Evolutionary conservation across 2,888 invertebrate species (phyloP).

Genomic region (Cephus runcator): DNA sequence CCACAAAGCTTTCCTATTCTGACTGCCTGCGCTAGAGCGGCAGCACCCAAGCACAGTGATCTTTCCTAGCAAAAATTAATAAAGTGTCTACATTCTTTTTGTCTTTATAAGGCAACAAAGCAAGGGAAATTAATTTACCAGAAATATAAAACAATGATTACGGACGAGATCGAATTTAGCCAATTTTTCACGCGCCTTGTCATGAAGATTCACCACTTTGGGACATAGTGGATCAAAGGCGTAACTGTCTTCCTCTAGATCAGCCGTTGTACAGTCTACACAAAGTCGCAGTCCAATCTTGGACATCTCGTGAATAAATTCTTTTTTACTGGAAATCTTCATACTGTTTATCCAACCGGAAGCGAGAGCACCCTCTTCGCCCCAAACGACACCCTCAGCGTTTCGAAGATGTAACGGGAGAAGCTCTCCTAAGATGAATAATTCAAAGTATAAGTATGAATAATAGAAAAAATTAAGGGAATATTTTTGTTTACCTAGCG

Average conservation of each 20-base stretch:
- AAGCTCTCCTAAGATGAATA: slow-evolving; percentile 69
- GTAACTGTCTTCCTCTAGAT: slow-evolving; percentile 63
- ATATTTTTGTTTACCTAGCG: slow-evolving; percentile 60
- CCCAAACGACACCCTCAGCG: slow-evolving; percentile 75
- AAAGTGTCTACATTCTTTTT: not conserved
- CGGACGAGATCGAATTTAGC: slow-evolving; percentile 70
- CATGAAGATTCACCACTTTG: slow-evolving; percentile 71
- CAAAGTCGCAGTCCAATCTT: slow-evolving; percentile 66
- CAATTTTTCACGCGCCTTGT: slow-evolving; percentile 68
- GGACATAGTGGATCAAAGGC: slow-evolving; percentile 72
- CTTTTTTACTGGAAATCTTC: slow-evolving; percentile 70
- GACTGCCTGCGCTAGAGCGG: slow-evolving; percentile 78
- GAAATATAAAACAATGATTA: slow-evolving; percentile 69
- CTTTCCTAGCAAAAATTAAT: slow-evolving; percentile 71
- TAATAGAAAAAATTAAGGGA: not conserved
- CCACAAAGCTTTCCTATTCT: slow-evolving; percentile 75
- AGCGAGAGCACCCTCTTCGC: slow-evolving; percentile 68
- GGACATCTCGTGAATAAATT: slow-evolving; percentile 66
- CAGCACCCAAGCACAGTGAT: slow-evolving; percentile 84
- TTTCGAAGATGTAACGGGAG: slow-evolving; percentile 76
- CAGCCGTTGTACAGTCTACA: slow-evolving; percentile 50
- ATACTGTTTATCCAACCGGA: slow-evolving; percentile 86
- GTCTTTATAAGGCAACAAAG: not conserved
- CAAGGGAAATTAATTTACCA: slow-evolving; percentile 61
- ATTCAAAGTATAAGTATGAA: not conserved